phyloP scores from a whole-genome alignment of 2,888 invertebrate species.

The Mythimna pallens region DNA sequence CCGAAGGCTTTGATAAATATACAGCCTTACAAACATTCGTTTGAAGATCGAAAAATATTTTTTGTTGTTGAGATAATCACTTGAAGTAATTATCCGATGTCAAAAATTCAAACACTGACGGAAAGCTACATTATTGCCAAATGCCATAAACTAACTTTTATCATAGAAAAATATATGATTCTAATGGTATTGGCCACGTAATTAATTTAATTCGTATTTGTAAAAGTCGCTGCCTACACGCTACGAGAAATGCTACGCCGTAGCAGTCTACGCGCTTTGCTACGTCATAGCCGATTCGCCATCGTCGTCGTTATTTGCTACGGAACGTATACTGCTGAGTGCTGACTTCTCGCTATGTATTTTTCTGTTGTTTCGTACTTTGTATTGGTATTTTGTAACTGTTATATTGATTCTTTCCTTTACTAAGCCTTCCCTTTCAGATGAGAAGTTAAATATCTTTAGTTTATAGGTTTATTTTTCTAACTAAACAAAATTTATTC shows the following conservation, averaged over 20 bases:
- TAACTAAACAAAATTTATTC: neutral
- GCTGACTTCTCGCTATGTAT: neutral
- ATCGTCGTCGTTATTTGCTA: conserved; percentile 29
- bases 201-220: conserved; percentile 14
- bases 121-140: neutral
- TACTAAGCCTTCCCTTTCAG: neutral
- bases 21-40: conserved; percentile 10
- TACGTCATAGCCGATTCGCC: conserved; percentile 36
- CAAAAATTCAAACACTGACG: neutral
- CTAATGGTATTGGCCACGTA: neutral
- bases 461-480: neutral
- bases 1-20: conserved; percentile 41
- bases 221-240: conserved; percentile 17
- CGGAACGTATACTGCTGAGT: conserved; percentile 3
- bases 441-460: neutral
- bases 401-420: neutral
- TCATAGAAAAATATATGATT: neutral
- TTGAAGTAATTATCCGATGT: neutral
- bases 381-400: neutral
- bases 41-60: neutral
- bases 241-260: conserved; percentile 35
- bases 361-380: neutral
- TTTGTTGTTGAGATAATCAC: neutral
- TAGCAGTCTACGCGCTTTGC: conserved; percentile 35
- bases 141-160: too few species aligned